Base-by-base conservation (phyloP, 2,113 vertebrate species). In the Grammomys dolichurus region DNA sequence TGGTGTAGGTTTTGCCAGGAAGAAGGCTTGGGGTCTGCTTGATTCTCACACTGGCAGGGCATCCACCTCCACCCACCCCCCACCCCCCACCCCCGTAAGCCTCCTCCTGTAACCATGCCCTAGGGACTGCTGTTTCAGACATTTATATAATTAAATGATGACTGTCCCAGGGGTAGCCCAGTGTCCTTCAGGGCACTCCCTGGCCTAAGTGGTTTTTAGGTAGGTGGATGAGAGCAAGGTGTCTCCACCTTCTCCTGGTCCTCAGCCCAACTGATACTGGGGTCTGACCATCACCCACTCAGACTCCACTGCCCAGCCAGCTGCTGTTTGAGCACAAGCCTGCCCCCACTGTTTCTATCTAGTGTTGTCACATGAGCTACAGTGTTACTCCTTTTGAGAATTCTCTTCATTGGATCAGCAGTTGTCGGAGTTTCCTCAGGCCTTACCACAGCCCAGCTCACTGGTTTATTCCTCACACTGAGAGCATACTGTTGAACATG, bases 131-230 rank as follows among this genome's bases (percentile, higher is more conserved):
- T 36, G 43, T 95, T 96, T 94, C 95, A 94, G 93, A 93, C 90
- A 92, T 95, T 94, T 95, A 46, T 87, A 73, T 92, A 94, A 95
- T 92, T 91, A 89, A 95, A 75, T 46, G 75, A 91, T 31, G 26
- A 56, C 7, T 31, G 75, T 46, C 75, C 20, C 75, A 1, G 0
- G 72, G 60, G 16, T 54, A 6, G 93, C 54, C 94, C 93, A 4
- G 46, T 93, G 97, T 96, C 98, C 97, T 98, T 98, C 95, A 96
- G 97, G 75, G 88, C 43, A 31, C 58, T 31, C 56, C 80, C 75
- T 72, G 56, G 46, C 0, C 63, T 82, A 33, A 36, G 0, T 93
- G 94, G 87, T 73, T 94, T 92, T 89, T 48, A 65, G 86, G 10
- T 70, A 17, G 19, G 7, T 90, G 85, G 67, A 20, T 3, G 11